These are phyloP conservation scores for Mimas tiliae DNA, from an alignment of 2,888 invertebrate genomes.

Conservation along the genomic window DNA sequence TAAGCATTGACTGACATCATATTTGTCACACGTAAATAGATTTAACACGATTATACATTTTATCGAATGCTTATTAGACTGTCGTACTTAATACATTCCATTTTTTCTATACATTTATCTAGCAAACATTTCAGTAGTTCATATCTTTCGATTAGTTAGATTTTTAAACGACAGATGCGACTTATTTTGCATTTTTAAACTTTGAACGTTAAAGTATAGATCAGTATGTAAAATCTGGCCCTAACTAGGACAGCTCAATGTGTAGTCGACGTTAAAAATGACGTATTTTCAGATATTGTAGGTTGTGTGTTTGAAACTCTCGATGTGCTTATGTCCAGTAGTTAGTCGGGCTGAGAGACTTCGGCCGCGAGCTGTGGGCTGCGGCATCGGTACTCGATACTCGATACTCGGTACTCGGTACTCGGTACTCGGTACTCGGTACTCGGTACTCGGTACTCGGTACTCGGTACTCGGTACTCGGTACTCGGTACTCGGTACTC, in stretches of 20 bases:
- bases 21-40: conserved; percentile 62
- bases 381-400: too few relatives aligned
- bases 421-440: too few relatives aligned
- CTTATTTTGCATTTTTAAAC: conserved; percentile 64
- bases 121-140: conserved; percentile 61
- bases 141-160: conserved; percentile 65
- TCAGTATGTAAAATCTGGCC: conserved; percentile 60
- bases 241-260: conserved; percentile 81
- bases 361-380: too few relatives aligned
- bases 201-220: conserved; percentile 58
- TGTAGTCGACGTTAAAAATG: conserved; percentile 71
- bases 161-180: conserved; percentile 60
- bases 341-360: conserved; percentile 56
- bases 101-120: conserved; percentile 69
- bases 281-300: conserved; percentile 75
- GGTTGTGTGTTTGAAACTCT: conserved; percentile 81
- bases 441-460: too few relatives aligned
- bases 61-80: conserved; percentile 74
- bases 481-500: too few relatives aligned
- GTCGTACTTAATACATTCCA: conserved; percentile 83
- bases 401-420: too few relatives aligned
- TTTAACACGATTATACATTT: conserved; percentile 48
- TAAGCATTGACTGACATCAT: conserved; percentile 77
- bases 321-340: conserved; percentile 82
- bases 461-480: too few relatives aligned